A percentile compares a stretch with the other conserved stretches of the same genome.
Conservation (phyloP, 2,888 invertebrate genomes). For the Dasysyrphus tricinctus region DNA sequence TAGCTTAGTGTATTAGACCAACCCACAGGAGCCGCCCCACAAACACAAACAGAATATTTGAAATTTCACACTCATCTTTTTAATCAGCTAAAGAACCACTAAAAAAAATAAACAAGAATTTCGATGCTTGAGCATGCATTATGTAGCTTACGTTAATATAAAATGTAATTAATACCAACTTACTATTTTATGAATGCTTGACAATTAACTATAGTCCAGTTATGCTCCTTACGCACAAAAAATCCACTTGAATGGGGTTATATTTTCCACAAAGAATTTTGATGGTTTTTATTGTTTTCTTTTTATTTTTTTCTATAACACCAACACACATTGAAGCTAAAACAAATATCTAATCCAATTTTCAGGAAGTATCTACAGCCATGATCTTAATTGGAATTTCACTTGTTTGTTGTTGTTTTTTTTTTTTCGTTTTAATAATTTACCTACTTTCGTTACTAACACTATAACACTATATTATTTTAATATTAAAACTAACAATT, state of each 20-base stretch:
- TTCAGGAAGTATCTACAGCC: slow-evolving; percentile 37
- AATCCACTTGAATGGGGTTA: slow-evolving; percentile 26
- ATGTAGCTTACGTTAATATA: neutral
- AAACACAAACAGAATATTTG: too few relatives aligned
- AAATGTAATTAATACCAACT: slow-evolving; percentile 29
- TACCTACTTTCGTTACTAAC: slow-evolving; percentile 7
- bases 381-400: slow-evolving; percentile 33
- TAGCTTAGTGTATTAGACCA: too few relatives aligned
- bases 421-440: slow-evolving; percentile 9
- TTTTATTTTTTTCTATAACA: neutral
- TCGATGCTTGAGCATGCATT: too few relatives aligned
- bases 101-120: too few relatives aligned
- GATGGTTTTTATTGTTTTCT: slow-evolving; percentile 42
- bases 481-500: slow-evolving; percentile 14
- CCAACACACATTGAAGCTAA: neutral
- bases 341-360: slow-evolving; percentile 20
- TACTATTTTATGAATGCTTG: slow-evolving; percentile 51
- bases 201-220: slow-evolving; percentile 47
- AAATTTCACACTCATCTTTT: too few relatives aligned
- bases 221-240: slow-evolving; percentile 16
- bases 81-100: too few relatives aligned
- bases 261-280: neutral
- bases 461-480: slow-evolving; percentile 13
- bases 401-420: slow-evolving; percentile 16
- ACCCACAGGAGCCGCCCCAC: too few relatives aligned